A percentile compares a stretch with the other conserved stretches of the same genome.
These are phyloP conservation scores for Passer domesticus DNA, from an alignment of 2,113 vertebrate genomes.

Conservation along the genomic window DNA sequence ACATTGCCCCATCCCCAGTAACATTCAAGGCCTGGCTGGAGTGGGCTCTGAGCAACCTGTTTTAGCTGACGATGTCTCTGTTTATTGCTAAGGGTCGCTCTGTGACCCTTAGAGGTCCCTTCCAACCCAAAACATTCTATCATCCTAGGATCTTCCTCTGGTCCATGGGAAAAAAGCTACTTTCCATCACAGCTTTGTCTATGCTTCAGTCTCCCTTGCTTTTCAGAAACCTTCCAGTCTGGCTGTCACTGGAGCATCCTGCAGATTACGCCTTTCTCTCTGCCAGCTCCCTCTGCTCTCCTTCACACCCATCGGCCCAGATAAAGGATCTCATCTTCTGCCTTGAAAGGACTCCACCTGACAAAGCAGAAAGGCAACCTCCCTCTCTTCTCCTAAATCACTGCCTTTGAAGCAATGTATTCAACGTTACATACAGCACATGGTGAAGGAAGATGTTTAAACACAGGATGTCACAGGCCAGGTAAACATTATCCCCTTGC, in stretches of 20 bases:
- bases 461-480: neutral
- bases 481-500: neutral
- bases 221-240: neutral
- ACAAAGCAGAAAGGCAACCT: neutral
- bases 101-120: neutral
- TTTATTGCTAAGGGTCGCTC: neutral
- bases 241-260: neutral
- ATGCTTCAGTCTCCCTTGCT: neutral
- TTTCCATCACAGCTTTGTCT: neutral
- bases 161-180: neutral
- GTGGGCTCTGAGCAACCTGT: neutral
- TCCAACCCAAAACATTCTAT: neutral
- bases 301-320: neutral
- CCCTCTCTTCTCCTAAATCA: neutral
- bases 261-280: neutral
- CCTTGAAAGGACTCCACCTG: neutral
- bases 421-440: neutral
- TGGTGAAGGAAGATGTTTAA: neutral
- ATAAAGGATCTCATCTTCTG: neutral
- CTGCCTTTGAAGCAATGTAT: neutral
- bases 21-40: neutral
- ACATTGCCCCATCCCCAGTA: neutral
- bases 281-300: neutral
- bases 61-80: neutral
- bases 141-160: neutral